Conservation (phyloP, 2,888 invertebrate genomes). For the Dicroscelio sp. region DNA sequence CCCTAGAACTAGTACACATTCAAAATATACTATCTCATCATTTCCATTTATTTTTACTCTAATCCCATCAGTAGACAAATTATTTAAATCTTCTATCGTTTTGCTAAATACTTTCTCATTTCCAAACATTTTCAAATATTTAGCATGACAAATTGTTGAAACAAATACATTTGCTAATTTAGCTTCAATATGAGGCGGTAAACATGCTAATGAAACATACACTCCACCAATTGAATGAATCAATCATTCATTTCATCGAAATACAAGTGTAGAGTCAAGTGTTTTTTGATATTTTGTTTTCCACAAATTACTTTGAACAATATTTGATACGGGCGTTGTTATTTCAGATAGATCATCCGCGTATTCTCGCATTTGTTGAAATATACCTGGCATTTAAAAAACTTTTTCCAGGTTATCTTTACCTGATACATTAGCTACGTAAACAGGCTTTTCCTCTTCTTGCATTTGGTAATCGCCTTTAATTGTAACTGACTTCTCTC, state of each 20-base stretch:
- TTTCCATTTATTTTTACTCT: not conserved
- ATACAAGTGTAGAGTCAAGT: not conserved
- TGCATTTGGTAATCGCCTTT: not conserved
- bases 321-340: not conserved
- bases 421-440: not conserved
- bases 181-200: not conserved
- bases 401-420: not conserved
- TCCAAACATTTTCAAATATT: not conserved
- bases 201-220: not conserved
- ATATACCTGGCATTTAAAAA: not conserved
- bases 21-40: not conserved
- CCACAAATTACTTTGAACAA: not conserved
- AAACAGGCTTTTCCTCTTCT: not conserved
- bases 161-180: not conserved
- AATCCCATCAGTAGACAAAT: not conserved
- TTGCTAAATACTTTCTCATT: not conserved
- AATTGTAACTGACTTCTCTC: not conserved
- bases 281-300: not conserved
- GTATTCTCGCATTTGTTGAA: not conserved
- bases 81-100: not conserved
- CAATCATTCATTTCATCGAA: not conserved
- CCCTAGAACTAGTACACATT: not conserved
- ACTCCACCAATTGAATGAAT: not conserved
- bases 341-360: not conserved
- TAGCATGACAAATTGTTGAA: not conserved